These are phyloP conservation scores for Coreius guichenoti DNA, from an alignment of 2,797 vertebrate species.

Conservation along the genomic window DNA sequence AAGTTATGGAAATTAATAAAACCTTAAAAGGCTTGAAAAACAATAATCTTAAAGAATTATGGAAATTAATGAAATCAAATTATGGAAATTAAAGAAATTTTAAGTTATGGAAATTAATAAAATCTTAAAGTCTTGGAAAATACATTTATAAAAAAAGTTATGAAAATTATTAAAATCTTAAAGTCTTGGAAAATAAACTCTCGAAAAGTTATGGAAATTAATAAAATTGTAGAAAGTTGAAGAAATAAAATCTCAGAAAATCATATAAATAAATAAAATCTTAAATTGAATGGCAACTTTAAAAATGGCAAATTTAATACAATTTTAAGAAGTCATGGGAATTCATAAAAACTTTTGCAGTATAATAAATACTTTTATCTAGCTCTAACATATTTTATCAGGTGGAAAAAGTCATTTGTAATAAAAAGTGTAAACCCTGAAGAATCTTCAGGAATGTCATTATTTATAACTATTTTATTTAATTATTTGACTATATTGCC, in stretches of 20 bases:
- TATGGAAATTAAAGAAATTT: too few relatives aligned
- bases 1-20: background rate
- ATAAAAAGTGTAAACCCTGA: background rate
- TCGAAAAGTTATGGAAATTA: background rate
- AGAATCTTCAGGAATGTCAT: background rate
- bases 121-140: background rate
- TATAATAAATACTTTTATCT: background rate
- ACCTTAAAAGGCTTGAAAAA: background rate
- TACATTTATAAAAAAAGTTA: background rate
- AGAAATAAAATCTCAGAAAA: too few relatives aligned
- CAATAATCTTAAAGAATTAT: background rate
- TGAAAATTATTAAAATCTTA: background rate
- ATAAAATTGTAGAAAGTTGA: background rate
- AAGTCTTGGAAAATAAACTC: too few relatives aligned
- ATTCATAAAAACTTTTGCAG: background rate
- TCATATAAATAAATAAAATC: too few relatives aligned
- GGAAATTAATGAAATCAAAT: background rate
- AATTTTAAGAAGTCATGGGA: background rate
- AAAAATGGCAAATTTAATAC: background rate
- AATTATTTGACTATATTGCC: too few relatives aligned
- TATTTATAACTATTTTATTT: too few relatives aligned
- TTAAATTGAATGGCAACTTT: too few relatives aligned
- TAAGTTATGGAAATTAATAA: background rate
- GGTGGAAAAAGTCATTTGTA: background rate
- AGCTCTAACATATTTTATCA: background rate